Evolutionary conservation across 2,113 vertebrate genomes (phyloP).

Genomic region (Microcebus lehilahytsara): DNA sequence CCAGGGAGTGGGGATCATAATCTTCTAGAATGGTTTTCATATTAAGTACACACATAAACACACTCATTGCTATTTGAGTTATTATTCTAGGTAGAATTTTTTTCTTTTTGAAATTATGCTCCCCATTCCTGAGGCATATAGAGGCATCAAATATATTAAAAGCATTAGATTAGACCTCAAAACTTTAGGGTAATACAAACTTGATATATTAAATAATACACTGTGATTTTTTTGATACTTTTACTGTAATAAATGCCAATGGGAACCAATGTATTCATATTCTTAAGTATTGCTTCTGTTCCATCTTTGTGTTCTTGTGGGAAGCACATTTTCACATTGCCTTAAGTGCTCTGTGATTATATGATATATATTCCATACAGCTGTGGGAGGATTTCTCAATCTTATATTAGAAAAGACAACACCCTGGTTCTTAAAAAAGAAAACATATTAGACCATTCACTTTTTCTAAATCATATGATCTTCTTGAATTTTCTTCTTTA

Average conservation of each 20-base stretch:
- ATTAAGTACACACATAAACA: not conserved
- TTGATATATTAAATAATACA: not conserved
- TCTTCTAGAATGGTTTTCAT: not conserved
- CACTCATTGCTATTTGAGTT: not conserved
- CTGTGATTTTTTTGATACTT: not conserved
- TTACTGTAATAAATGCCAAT: not conserved
- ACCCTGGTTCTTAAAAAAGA: conserved; percentile 5
- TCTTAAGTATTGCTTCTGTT: not conserved
- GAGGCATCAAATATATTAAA: not conserved
- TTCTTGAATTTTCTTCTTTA: conserved; percentile 25
- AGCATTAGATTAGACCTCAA: not conserved
- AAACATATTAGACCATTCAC: conserved; percentile 27
- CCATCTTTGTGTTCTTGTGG: not conserved
- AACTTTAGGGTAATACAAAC: not conserved
- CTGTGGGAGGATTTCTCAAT: conserved; percentile 8
- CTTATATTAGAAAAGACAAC: conserved; percentile 46
- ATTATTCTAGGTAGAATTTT: not conserved
- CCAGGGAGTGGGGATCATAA: not conserved
- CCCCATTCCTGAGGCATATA: not conserved
- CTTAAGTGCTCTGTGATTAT: conserved; percentile 15
- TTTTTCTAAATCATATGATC: conserved; percentile 49
- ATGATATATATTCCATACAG: conserved; percentile 35
- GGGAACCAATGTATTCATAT: not conserved
- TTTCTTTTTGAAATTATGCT: not conserved
- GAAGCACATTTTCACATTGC: conserved; percentile 26